phyloP scores from a whole-genome alignment of 2,888 invertebrate genomes.

The Crossocerus cetratus region DNA sequence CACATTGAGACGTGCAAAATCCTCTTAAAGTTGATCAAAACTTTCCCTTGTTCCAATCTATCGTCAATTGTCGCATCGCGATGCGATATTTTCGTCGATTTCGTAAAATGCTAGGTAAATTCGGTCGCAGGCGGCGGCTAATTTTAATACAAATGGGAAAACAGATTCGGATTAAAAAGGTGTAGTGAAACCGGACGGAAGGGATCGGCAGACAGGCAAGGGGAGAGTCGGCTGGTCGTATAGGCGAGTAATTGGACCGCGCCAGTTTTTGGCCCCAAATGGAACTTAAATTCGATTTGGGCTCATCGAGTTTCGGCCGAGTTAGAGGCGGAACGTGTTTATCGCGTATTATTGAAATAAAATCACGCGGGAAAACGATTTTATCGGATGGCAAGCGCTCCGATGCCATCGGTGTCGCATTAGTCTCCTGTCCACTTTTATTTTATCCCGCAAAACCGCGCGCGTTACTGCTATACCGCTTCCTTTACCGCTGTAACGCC shows the following conservation, averaged over 20 bases:
- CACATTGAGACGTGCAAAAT: no score
- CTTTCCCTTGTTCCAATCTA: no score
- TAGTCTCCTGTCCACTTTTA: slow-evolving; percentile 13
- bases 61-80: background rate
- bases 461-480: background rate
- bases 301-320: slow-evolving; percentile 14
- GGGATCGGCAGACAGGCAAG: slow-evolving; percentile 9
- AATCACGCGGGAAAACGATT: slow-evolving; percentile 41
- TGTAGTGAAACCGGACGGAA: slow-evolving; percentile 23
- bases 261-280: slow-evolving; percentile 43
- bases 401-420: slow-evolving; percentile 18
- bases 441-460: slow-evolving; percentile 6
- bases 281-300: slow-evolving; percentile 50
- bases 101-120: background rate
- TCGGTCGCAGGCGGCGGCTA: background rate
- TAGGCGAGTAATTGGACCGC: slow-evolving; percentile 37
- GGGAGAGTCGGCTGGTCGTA: background rate
- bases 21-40: no score
- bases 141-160: slow-evolving; percentile 31
- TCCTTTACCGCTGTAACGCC: no score
- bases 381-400: slow-evolving; percentile 24
- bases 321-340: slow-evolving; percentile 35
- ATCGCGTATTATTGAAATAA: slow-evolving; percentile 48
- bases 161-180: slow-evolving; percentile 33
- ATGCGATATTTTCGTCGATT: background rate